Evolutionary conservation across 2,113 vertebrate species (phyloP), one percentile per base, ranked within the genome.

Genomic region (Archocentrus centrarchus): DNA sequence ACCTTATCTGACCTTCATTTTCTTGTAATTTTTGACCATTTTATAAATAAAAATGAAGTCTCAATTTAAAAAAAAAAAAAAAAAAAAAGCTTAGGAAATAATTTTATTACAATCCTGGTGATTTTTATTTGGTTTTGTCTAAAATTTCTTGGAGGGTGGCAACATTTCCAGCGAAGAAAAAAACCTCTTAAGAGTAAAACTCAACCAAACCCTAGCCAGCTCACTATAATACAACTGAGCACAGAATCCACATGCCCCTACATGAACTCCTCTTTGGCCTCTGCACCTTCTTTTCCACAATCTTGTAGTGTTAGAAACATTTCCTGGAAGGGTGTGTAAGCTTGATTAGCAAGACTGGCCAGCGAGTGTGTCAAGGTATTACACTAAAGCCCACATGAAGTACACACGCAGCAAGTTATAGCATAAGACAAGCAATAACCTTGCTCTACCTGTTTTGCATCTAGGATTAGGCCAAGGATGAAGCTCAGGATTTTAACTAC

Each of bases 311-410:
- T 79, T 66, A 41, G 7, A 77, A 88, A 83, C 57, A 63, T 86
- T 76, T 24, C 58, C 37, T 86, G 32, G 24, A 86, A 90, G 93
- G 93, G 93, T 88, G 93, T 94, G 93, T 89, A 73, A 89, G 79
- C 90, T 91, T 91, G 89, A 93, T 92, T 44, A 85, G 81, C 88
- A 87, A 88, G 88, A 93, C 83, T 75, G 84, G 68, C 87, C 91
- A 63, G 81, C 7, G 30, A 84, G 27, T 27, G 75, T n/a, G 11
- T 77, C 47, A 86, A 58, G 15, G 1, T n/a, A 57, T 86, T 82
- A 91, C n/a, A 68, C 64, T 82, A 55, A 58, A 62, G 35, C 18
- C 62, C 50, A 89, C 30, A 59, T 24, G 7, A 75, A 68, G n/a
- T 30, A 53, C 73, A 75, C 35, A 70, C 20, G 57, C 27, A 77